phyloP scores from a whole-genome alignment of 1,140 invertebrate species.

The Aphelenchoides fujianensis region DNA sequence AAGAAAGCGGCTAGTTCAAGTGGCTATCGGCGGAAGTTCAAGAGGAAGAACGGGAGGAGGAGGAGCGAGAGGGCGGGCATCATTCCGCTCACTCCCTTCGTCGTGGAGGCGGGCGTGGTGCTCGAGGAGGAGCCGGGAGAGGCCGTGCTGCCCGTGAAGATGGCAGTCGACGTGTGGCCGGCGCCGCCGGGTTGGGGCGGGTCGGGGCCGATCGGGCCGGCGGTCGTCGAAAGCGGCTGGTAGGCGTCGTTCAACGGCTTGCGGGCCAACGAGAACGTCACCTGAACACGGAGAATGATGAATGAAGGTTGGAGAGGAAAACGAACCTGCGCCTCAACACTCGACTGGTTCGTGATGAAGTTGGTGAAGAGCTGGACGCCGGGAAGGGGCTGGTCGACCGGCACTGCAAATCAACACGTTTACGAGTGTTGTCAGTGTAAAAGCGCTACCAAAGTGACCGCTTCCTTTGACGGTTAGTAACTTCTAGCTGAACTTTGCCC shows the following conservation, averaged over 20 bases:
- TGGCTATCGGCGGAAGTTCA: too few species aligned
- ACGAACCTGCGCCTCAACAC: background rate
- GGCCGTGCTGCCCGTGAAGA: background rate
- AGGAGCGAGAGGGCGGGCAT: too few species aligned
- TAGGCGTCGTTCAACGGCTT: background rate
- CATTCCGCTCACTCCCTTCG: too few species aligned
- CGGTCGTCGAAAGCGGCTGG: too few species aligned
- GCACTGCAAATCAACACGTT: background rate
- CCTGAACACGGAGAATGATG: background rate
- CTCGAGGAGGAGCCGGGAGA: too few species aligned
- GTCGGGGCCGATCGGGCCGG: background rate
- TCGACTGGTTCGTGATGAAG: background rate
- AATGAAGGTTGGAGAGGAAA: background rate
- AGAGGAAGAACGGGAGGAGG: too few species aligned
- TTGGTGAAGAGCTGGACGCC: background rate
- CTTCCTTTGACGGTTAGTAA: conserved; percentile 33
- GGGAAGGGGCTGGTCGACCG: background rate
- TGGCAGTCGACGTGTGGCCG: background rate
- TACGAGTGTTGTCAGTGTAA: background rate
- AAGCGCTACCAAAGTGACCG: conserved; percentile 25
- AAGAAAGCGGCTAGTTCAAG: too few species aligned
- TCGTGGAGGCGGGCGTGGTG: background rate
- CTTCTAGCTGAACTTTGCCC: conserved; percentile 19
- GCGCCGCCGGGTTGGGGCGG: background rate
- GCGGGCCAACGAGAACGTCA: background rate